Evolutionary conservation across 2,888 invertebrate species (phyloP).

Genomic region (Timema cristinae): DNA sequence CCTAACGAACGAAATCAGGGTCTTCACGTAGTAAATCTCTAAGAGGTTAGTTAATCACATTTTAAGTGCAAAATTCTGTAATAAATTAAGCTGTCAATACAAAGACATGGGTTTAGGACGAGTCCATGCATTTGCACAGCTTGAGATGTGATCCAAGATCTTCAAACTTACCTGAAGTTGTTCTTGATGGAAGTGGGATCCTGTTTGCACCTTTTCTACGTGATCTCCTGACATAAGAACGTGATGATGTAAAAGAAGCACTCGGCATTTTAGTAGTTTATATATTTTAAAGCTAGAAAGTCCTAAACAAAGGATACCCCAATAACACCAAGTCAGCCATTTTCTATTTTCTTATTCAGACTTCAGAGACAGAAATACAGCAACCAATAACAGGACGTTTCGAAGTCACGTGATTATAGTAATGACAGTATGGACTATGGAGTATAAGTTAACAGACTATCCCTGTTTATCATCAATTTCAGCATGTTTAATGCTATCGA

Average conservation of each 20-base stretch:
- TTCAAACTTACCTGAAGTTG: slow-evolving; percentile 70
- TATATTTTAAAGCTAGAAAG: slow-evolving; percentile 35
- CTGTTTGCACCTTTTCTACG: slow-evolving; percentile 88
- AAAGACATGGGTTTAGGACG: slow-evolving; percentile 26
- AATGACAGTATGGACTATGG: slow-evolving; percentile 44
- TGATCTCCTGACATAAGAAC: slow-evolving; percentile 87
- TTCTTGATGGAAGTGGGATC: slow-evolving; percentile 75
- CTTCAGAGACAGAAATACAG: slow-evolving; percentile 44
- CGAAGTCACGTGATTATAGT: slow-evolving; percentile 42
- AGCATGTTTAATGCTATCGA: slow-evolving; percentile 71
- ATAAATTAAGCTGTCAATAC: slow-evolving; percentile 28
- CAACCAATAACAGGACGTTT: slow-evolving; percentile 35
- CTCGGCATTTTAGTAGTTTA: slow-evolving; percentile 72
- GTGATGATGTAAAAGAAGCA: slow-evolving; percentile 90
- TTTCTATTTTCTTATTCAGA: slow-evolving; percentile 56
- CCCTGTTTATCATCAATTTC: slow-evolving; percentile 60
- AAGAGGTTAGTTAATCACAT: not conserved
- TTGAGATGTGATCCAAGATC: slow-evolving; percentile 12
- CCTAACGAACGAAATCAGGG: no score
- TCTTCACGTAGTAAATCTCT: no score
- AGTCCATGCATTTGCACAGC: slow-evolving; percentile 26
- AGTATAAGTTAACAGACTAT: slow-evolving; percentile 41
- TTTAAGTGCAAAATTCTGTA: not conserved
- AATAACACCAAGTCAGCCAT: slow-evolving; percentile 75
- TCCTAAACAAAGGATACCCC: slow-evolving; percentile 79